Percentiles rank a stretch among this genome's conserved stretches.
Conservation (phyloP, 2,113 vertebrate genomes). For the Neopipo cinnamomea region DNA sequence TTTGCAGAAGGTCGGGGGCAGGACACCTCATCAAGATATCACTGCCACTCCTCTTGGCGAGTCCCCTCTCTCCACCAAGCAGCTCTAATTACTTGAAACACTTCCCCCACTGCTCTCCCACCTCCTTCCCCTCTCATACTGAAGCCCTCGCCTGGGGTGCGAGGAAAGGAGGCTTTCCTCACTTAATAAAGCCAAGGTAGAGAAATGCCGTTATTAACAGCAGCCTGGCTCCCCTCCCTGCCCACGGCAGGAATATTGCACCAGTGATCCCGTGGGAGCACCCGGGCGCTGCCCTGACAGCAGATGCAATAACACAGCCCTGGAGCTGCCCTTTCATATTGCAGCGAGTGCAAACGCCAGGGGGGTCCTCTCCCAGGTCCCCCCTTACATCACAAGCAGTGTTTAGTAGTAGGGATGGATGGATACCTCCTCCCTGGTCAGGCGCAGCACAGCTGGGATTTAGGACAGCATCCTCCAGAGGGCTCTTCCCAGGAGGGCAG, state of each 20-base stretch:
- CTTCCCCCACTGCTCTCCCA: background rate
- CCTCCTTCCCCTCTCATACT: background rate
- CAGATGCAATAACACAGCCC: constrained; percentile 63
- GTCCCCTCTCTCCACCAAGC: constrained; percentile 15
- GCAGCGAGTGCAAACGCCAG: background rate
- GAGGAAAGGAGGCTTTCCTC: constrained; percentile 11
- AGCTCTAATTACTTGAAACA: constrained; percentile 50
- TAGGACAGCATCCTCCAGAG: background rate
- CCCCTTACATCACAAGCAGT: background rate
- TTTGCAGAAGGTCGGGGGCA: background rate
- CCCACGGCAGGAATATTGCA: constrained; percentile 65
- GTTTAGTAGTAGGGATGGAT: background rate
- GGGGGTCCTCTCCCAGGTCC: background rate
- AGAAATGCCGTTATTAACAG: background rate
- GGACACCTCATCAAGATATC: background rate
- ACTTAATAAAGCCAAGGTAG: constrained; percentile 66
- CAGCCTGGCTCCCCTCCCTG: background rate
- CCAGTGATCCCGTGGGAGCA: constrained; percentile 38
- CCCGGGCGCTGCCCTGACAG: background rate
- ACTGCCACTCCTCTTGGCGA: background rate
- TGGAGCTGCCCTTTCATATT: constrained; percentile 60
- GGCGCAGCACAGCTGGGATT: background rate
- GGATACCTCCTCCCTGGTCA: background rate
- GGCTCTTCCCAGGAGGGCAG: background rate
- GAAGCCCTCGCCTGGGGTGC: constrained; percentile 3